Evolutionary conservation across 2,888 invertebrate species (phyloP).

Genomic region (Tinea trinotella): DNA sequence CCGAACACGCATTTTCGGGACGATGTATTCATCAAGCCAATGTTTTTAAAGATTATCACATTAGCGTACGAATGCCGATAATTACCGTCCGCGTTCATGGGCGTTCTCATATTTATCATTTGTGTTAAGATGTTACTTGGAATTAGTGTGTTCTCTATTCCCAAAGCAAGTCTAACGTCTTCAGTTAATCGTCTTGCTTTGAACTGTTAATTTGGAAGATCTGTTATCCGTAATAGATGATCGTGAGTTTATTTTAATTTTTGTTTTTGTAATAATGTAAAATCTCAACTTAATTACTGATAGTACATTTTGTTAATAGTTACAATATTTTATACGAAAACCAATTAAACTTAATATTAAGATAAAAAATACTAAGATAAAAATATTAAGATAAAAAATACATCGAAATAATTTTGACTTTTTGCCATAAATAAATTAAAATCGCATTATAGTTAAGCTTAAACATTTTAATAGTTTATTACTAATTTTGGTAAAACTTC

Average conservation of each 20-base stretch:
- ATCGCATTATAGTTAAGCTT: background rate
- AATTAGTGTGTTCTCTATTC: conserved; percentile 33
- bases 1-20: conserved; percentile 26
- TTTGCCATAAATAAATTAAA: background rate
- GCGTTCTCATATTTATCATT: conserved; percentile 65
- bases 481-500: conserved; percentile 23
- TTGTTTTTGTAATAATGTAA: background rate
- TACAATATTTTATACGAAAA: background rate
- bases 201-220: conserved; percentile 51
- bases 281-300: conserved; percentile 10
- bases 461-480: conserved; percentile 5
- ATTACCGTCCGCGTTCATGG: conserved; percentile 41
- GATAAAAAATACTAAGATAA: too few species aligned
- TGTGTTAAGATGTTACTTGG: conserved; percentile 62
- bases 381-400: background rate
- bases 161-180: conserved; percentile 28
- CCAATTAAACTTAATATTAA: background rate
- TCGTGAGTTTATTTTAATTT: conserved; percentile 42
- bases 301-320: background rate
- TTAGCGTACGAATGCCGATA: conserved; percentile 33
- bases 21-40: conserved; percentile 63
- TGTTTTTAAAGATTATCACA: conserved; percentile 54
- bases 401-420: too few species aligned
- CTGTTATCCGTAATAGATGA: conserved; percentile 51
- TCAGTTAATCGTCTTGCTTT: conserved; percentile 42